phyloP scores from a whole-genome alignment of 2,888 invertebrate species.

The Melinopterus prodromus region DNA sequence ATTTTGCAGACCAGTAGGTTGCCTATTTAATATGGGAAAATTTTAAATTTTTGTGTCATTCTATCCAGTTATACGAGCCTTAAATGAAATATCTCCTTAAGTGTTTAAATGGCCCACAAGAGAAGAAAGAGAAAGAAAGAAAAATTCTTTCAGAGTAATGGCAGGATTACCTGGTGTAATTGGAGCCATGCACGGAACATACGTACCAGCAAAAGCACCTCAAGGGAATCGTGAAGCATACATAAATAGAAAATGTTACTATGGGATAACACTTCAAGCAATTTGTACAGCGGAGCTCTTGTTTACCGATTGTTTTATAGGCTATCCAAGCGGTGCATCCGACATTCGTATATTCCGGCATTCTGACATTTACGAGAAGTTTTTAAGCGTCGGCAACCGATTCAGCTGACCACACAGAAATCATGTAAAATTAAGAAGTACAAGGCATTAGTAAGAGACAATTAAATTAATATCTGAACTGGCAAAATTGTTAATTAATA shows the following conservation, averaged over 20 bases:
- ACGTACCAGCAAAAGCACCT: conserved; percentile 45
- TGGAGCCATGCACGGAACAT: conserved; percentile 34
- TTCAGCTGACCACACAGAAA: too few species aligned
- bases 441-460: too few species aligned
- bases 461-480: too few species aligned
- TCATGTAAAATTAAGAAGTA: too few species aligned
- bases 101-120: conserved; percentile 39
- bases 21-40: conserved; percentile 8
- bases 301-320: conserved; percentile 36
- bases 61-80: neutral
- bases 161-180: conserved; percentile 37
- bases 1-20: conserved; percentile 8
- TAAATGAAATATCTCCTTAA: conserved; percentile 33
- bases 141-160: conserved; percentile 34
- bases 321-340: conserved; percentile 37
- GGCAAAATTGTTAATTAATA: too few species aligned
- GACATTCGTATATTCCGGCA: conserved; percentile 42
- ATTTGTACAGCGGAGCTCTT: conserved; percentile 36
- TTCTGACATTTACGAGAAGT: conserved; percentile 29
- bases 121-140: conserved; percentile 32
- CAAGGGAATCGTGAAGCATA: conserved; percentile 41
- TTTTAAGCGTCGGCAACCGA: too few species aligned
- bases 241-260: conserved; percentile 43
- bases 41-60: neutral
- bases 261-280: conserved; percentile 45